Conservation (phyloP, 2,797 vertebrate genomes). For the Sebastes wilsoni region DNA sequence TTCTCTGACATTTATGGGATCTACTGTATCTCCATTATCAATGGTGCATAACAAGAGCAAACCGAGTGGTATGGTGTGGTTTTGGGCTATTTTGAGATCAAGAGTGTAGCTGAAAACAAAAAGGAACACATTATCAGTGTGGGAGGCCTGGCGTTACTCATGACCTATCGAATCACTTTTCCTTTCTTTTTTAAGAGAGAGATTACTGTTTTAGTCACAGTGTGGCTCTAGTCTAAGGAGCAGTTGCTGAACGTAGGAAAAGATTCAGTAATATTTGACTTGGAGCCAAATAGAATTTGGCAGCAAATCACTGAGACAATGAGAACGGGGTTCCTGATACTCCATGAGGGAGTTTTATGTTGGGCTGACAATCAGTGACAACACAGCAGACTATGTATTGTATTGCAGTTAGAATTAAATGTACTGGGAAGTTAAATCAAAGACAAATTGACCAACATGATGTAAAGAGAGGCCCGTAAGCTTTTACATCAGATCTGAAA, state of each 20-base stretch:
- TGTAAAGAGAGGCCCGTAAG: background rate
- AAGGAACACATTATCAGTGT: conserved; percentile 27
- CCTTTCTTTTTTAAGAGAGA: conserved; percentile 3
- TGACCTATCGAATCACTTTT: conserved; percentile 18
- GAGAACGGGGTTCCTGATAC: conserved; percentile 10
- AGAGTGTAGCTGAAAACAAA: conserved; percentile 22
- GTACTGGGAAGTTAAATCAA: background rate
- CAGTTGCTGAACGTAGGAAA: conserved; percentile 16
- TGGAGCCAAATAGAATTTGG: conserved; percentile 32
- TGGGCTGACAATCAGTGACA: conserved; percentile 6
- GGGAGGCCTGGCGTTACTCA: conserved; percentile 24
- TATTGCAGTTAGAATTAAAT: conserved; percentile 9
- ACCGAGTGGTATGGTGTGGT: conserved; percentile 14
- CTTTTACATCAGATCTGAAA: background rate
- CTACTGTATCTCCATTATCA: conserved; percentile 18
- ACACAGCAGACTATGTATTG: background rate
- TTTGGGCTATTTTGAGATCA: conserved; percentile 43
- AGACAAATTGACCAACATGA: background rate
- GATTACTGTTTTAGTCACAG: conserved; percentile 8
- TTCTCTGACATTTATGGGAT: conserved; percentile 1
- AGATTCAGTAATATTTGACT: conserved; percentile 15
- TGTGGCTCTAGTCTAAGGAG: background rate
- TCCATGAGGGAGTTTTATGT: conserved; percentile 1
- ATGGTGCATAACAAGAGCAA: conserved; percentile 9
- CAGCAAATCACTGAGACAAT: conserved; percentile 34